Evolutionary conservation across 2,113 vertebrate species (phyloP).

Genomic region (Tricholaema leucomelas): DNA sequence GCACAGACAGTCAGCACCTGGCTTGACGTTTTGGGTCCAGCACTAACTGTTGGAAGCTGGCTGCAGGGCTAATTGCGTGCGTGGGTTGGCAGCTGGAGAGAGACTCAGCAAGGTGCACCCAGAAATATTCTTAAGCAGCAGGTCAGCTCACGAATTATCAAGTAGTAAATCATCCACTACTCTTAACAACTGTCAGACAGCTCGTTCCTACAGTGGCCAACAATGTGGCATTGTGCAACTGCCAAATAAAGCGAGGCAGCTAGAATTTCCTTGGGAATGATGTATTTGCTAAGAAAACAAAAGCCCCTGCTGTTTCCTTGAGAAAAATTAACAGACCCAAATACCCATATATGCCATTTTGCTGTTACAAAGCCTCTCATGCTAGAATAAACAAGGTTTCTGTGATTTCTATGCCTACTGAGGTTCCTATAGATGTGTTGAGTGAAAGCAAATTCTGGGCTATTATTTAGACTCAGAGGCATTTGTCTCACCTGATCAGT

Average conservation of each 20-base stretch:
- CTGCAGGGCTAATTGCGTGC: neutral
- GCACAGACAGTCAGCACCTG: neutral
- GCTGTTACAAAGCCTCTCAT: slow-evolving; percentile 3
- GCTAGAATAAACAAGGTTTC: slow-evolving; percentile 15
- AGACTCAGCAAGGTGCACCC: neutral
- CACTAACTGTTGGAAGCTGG: neutral
- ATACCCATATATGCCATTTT: neutral
- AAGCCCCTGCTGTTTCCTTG: slow-evolving; percentile 32
- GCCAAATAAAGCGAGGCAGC: slow-evolving; percentile 7
- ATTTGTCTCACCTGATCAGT: neutral
- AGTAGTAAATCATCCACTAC: neutral
- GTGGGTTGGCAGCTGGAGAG: neutral
- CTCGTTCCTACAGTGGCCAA: neutral
- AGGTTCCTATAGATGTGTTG: neutral
- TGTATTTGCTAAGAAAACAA: slow-evolving; percentile 31
- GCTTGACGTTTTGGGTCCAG: neutral
- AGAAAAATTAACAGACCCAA: slow-evolving; percentile 55
- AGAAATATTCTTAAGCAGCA: neutral
- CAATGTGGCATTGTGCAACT: neutral
- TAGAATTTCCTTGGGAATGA: slow-evolving; percentile 24
- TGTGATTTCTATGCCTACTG: neutral
- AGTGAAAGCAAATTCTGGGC: neutral
- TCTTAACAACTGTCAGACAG: neutral
- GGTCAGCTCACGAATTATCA: neutral
- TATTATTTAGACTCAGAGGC: neutral